Base-by-base conservation (phyloP, 35 echinoderm and acorn worm genomes). In the Lytechinus pictus region DNA sequence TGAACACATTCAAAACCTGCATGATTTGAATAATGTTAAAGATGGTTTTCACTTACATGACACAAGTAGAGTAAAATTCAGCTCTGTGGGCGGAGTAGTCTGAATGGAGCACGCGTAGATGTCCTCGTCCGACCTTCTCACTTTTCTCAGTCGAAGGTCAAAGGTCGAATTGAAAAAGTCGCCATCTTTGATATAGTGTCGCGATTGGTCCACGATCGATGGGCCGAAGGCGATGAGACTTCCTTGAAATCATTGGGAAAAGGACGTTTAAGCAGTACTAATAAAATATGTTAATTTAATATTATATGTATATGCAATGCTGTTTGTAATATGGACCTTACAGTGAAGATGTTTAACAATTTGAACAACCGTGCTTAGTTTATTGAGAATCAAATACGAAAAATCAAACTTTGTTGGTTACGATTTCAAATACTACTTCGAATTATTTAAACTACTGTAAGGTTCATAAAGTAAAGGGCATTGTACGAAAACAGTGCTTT, bases 151-250 rank as follows among this genome's bases (percentile, higher is more conserved):
- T 54, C 92, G 28, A 27, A 93, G 92, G 55, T 93, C 92, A 57
- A 93, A 93, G 92, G 52, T 93, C 92, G 92, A 93, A 57, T 93
- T 93, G 10, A 93, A 9, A 54, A 93, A 93, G 92, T 93, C 92
- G 28, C 92, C 92, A 54, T 93, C 92, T 93, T 93, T 93, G 54
- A 57, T 55, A 5, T 53, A 53, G 9, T 54, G 92, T 28, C 92
- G 29, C 10, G 92, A 93, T n/a, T 33, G 52, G 54, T 93, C 92
- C 53, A 93, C 21, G 2, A 93, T 27, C 54, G 24, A 13, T 53
- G 16, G 10, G 4, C 92, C 92, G 5, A 57, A 53, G 13, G 92
- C 21, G 53, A 93, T 33, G 9, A 57, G 10, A 27, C 9, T 14
- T 55, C 92, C 92, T 93, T 10, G 5, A 90, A 33, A 90, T 14